phyloP scores from a whole-genome alignment of 2,888 invertebrate genomes.

The Lycia hirtaria region DNA sequence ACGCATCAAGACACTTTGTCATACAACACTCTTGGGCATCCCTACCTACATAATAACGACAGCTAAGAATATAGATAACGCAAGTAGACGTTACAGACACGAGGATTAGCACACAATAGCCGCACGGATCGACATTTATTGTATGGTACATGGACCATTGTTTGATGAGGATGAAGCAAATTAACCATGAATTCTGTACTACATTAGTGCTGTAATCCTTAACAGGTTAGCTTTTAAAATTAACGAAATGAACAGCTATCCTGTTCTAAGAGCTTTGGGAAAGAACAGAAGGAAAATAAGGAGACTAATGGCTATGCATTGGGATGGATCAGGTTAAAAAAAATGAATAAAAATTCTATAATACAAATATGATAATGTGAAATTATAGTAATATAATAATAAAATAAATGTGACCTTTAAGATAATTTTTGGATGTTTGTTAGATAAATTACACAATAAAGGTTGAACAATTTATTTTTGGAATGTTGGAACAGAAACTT shows the following conservation, averaged over 20 bases:
- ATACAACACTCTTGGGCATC: not conserved
- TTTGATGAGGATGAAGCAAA: conserved; percentile 35
- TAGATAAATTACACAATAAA: too few species aligned
- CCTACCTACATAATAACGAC: conserved; percentile 14
- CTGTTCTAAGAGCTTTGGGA: too few species aligned
- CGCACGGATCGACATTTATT: conserved; percentile 44
- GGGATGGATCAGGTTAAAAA: too few species aligned
- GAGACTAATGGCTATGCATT: too few species aligned
- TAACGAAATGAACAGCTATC: not conserved
- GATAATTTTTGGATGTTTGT: too few species aligned
- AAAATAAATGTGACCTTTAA: too few species aligned
- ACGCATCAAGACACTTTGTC: not conserved
- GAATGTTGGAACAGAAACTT: too few species aligned
- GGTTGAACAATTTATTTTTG: too few species aligned
- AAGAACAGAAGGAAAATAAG: too few species aligned
- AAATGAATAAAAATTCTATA: too few species aligned
- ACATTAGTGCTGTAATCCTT: conserved; percentile 17
- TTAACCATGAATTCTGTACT: conserved; percentile 25
- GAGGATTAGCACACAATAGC: conserved; percentile 52
- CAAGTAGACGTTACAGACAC: conserved; percentile 36
- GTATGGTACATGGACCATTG: conserved; percentile 41
- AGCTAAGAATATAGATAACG: conserved; percentile 24
- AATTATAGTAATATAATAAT: too few species aligned
- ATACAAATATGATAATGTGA: too few species aligned
- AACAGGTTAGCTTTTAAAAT: conserved; percentile 21